These are phyloP conservation scores for Eonycteris spelaea DNA, from an alignment of 2,113 vertebrate genomes.

Conservation along the genomic window DNA sequence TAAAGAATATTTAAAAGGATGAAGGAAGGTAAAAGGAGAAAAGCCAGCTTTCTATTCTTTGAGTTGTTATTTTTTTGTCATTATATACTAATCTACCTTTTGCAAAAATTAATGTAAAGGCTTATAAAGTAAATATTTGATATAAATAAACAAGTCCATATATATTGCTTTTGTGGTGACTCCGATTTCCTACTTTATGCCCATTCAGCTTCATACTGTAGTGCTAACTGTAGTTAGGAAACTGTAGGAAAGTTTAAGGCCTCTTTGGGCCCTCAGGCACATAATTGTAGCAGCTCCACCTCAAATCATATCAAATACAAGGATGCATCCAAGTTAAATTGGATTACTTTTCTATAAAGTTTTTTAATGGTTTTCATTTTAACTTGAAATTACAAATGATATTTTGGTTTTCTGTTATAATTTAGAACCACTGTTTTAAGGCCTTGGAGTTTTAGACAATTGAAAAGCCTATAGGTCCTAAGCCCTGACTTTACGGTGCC, in stretches of 20 bases:
- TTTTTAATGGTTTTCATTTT: neutral
- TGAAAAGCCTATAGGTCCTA: neutral
- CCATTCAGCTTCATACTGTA: neutral
- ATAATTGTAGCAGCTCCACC: neutral
- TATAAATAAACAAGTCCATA: neutral
- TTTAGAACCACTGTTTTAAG: neutral
- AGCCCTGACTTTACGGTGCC: neutral
- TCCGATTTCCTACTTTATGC: neutral
- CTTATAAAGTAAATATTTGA: neutral
- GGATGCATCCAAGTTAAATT: neutral
- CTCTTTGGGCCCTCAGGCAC: no score
- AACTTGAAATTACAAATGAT: neutral
- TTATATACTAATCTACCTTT: neutral
- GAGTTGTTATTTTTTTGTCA: neutral
- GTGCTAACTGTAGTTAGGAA: neutral
- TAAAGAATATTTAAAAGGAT: neutral
- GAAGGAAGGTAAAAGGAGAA: neutral
- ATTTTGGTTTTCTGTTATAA: neutral
- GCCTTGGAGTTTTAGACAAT: neutral
- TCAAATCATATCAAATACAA: neutral
- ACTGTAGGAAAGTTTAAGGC: neutral
- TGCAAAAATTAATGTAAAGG: neutral
- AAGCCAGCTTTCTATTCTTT: neutral
- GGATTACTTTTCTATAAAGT: neutral
- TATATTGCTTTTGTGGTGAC: accelerated